Base-by-base conservation (phyloP, 37 sponge, comb jelly and placozoan genomes). In the Amphimedon queenslandica region DNA sequence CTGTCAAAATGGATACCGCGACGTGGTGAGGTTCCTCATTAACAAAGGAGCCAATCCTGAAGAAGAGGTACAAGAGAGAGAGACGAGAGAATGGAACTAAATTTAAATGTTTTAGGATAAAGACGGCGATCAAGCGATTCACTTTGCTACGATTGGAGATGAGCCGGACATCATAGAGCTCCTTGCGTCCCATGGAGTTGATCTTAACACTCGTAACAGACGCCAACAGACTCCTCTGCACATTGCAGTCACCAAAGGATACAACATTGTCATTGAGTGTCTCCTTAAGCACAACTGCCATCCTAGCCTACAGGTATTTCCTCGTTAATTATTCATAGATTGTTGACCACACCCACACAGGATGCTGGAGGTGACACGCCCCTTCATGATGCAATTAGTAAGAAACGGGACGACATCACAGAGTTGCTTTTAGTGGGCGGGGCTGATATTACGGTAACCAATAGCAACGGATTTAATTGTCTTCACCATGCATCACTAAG, bases 301-400 rank as follows among this genome's bases (percentile, higher is more conserved):
- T 36, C 40, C 83, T 35, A 82, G 91, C 55, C 67, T 87, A 3
- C 94, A 93, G 85, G 93, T 84, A 41, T 31, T 74, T 43, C 28
- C 33, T 37, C 2, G 56, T 25, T 76, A 61, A 29, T 33, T 63
- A 8, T 21, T 36, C 2, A 31, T 4, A 16, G 11, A 37, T 3
- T 1, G 37, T 65, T 41, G 3, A 47, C 5, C 36, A n/a, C 34
- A 42, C 38, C 13, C 2, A 41, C 64, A 13, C 74, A 95, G 96
- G 96, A 96, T 58, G 77, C 77, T 8, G 84, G 83, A n/a, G 96
- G 96, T 20, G 93, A 96, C 73, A 92, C 96, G 1, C 96, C 96
- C 8, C 88, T 96, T 5, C 96, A 96, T 40, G 93, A 92, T 77
- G 96, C 96, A 37, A 86, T 96, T 55, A 71, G 80, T 4, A 89